Percentiles rank a stretch among this genome's conserved stretches.
Evolutionary conservation across 2,113 vertebrate species (phyloP).

Genomic region (Gracilinanus agilis): DNA sequence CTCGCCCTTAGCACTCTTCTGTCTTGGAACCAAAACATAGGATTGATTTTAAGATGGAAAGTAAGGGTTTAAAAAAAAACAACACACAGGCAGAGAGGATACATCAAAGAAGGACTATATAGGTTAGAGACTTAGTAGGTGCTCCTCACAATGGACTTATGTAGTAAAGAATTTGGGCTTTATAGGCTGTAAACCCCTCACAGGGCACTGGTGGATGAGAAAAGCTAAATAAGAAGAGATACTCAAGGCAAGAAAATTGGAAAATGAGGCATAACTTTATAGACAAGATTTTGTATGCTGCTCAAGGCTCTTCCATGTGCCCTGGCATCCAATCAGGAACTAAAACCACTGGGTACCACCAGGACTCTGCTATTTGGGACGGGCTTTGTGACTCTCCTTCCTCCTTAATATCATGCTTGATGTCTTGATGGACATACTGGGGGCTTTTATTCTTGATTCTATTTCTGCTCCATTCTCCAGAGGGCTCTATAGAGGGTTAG

Average conservation of each 20-base stretch:
- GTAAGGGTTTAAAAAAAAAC: too few relatives aligned
- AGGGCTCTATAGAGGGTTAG: not conserved
- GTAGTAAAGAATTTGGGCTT: not conserved
- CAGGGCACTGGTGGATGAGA: not conserved
- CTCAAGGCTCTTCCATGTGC: not conserved
- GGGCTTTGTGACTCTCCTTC: not conserved
- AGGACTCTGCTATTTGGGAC: not conserved
- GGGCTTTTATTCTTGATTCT: too few relatives aligned
- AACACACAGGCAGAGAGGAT: not conserved
- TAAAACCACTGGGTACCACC: not conserved
- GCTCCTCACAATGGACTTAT: not conserved
- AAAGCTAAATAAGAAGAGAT: not conserved
- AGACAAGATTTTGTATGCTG: not conserved
- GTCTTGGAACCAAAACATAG: too few relatives aligned
- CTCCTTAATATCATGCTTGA: not conserved
- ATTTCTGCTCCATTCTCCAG: not conserved
- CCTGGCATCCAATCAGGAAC: not conserved
- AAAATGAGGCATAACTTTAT: not conserved
- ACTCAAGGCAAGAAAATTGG: not conserved
- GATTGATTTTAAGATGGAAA: too few relatives aligned
- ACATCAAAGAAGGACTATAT: not conserved
- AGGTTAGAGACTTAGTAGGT: not conserved
- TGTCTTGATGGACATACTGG: not conserved
- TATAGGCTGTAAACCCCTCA: not conserved
- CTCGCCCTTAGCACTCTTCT: too few relatives aligned